Evolutionary conservation across 1,140 invertebrate genomes (phyloP).

Genomic region (Nomia melanderi): DNA sequence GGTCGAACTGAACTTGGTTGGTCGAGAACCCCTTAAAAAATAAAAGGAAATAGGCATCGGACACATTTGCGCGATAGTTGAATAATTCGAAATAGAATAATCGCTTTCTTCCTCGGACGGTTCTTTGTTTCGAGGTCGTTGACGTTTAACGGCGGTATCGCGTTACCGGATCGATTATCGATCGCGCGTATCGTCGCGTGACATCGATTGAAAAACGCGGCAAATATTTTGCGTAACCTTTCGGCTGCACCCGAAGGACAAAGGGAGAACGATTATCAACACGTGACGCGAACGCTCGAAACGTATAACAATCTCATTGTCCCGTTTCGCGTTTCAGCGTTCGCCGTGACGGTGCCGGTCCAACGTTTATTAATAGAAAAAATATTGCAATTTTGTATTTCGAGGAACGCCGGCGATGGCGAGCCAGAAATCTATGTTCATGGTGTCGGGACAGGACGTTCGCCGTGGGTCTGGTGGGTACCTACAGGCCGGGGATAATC

Average conservation of each 20-base stretch:
- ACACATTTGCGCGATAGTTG: not conserved
- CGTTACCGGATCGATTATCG: slow-evolving; percentile 37
- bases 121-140: slow-evolving; percentile 23
- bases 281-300: not conserved
- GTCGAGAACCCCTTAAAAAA: too few relatives aligned
- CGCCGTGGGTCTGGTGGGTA: too few relatives aligned
- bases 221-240: not conserved
- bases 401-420: too few relatives aligned
- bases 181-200: slow-evolving; percentile 8
- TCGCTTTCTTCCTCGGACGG: slow-evolving; percentile 4
- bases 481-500: slow-evolving; percentile 8
- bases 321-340: too few relatives aligned
- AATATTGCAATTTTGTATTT: too few relatives aligned
- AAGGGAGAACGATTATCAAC: not conserved
- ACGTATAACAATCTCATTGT: not conserved
- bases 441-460: too few relatives aligned
- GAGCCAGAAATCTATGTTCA: too few relatives aligned
- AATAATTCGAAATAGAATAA: not conserved
- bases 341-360: too few relatives aligned
- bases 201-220: slow-evolving; percentile 6
- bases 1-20: too few relatives aligned
- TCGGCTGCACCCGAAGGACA: not conserved
- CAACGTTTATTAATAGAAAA: too few relatives aligned
- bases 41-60: too few relatives aligned
- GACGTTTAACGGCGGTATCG: slow-evolving; percentile 14